Percentiles rank a stretch among this genome's conserved stretches.
Evolutionary conservation across 1,140 invertebrate species (phyloP).

Genomic region (Phortica variegata): DNA sequence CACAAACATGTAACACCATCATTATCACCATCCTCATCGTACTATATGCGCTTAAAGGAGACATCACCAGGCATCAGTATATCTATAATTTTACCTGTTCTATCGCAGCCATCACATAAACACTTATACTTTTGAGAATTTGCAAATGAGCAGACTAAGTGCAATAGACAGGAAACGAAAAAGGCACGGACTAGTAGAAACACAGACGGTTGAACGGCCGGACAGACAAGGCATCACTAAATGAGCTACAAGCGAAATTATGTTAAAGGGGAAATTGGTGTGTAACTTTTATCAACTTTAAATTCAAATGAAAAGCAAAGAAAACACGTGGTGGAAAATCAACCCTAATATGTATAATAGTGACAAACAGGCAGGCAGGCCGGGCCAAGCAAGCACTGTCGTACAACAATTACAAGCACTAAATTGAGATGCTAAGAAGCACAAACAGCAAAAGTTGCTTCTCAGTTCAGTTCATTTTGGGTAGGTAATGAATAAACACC

Average conservation of each 20-base stretch:
- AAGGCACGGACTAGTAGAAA: slow-evolving; percentile 14
- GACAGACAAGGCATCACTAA: slow-evolving; percentile 12
- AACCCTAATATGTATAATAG: slow-evolving; percentile 35
- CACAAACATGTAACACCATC: background rate
- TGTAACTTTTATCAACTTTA: slow-evolving; percentile 8
- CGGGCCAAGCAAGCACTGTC: background rate
- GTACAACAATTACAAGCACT: background rate
- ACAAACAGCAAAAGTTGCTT: background rate
- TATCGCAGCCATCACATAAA: background rate
- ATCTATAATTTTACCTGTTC: background rate
- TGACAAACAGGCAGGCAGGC: background rate
- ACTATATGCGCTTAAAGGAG: slow-evolving; percentile 6
- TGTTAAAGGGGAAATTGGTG: too few species aligned
- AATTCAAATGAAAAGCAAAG: slow-evolving; percentile 5
- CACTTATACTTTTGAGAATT: too few species aligned
- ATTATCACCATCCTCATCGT: background rate
- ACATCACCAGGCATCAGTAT: background rate
- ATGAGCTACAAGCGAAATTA: too few species aligned
- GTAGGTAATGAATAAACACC: background rate
- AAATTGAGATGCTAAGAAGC: too few species aligned
- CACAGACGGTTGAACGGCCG: too few species aligned
- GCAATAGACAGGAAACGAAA: too few species aligned
- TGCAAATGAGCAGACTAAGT: background rate
- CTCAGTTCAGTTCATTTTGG: background rate
- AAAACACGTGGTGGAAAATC: slow-evolving; percentile 50